phyloP scores from a whole-genome alignment of 2,888 invertebrate species.

The Acronicta leporina region DNA sequence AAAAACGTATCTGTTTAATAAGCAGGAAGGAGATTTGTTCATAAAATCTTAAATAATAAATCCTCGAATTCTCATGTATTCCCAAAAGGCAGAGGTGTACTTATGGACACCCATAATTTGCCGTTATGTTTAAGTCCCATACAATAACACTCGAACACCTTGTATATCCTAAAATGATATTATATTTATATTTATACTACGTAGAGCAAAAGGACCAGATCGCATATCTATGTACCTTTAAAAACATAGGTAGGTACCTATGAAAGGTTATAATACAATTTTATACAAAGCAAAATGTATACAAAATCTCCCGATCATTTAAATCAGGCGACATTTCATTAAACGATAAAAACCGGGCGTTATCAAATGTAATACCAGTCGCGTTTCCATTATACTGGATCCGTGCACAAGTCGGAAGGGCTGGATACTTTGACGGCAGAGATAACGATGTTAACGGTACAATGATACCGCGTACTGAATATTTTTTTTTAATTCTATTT shows the following conservation, averaged over 20 bases:
- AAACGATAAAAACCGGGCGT: slow-evolving; percentile 45
- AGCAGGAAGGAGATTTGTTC: no score
- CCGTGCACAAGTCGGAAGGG: slow-evolving; percentile 39
- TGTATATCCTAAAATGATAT: no score
- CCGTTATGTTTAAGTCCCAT: no score
- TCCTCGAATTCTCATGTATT: no score
- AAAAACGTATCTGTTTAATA: no score
- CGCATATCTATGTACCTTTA: no score
- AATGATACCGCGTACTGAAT: slow-evolving; percentile 8
- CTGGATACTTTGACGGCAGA: slow-evolving; percentile 48
- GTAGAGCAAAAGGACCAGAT: no score
- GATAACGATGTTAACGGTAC: slow-evolving; percentile 49
- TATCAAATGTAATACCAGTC: slow-evolving; percentile 44
- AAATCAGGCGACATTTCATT: slow-evolving; percentile 50
- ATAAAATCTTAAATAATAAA: no score
- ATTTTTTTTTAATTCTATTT: slow-evolving; percentile 30
- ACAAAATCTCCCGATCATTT: slow-evolving; percentile 26
- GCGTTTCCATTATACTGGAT: slow-evolving; percentile 41
- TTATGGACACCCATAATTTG: no score
- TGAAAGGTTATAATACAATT: neutral
- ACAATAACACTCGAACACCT: no score
- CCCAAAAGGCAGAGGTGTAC: no score
- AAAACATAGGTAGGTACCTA: neutral
- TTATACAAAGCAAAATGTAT: slow-evolving; percentile 6
- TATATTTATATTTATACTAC: no score